A percentile compares a stretch with the other conserved stretches of the same genome.
phyloP scores from a whole-genome alignment of 2,113 vertebrate species.

The Myrmophylax atrothorax region DNA sequence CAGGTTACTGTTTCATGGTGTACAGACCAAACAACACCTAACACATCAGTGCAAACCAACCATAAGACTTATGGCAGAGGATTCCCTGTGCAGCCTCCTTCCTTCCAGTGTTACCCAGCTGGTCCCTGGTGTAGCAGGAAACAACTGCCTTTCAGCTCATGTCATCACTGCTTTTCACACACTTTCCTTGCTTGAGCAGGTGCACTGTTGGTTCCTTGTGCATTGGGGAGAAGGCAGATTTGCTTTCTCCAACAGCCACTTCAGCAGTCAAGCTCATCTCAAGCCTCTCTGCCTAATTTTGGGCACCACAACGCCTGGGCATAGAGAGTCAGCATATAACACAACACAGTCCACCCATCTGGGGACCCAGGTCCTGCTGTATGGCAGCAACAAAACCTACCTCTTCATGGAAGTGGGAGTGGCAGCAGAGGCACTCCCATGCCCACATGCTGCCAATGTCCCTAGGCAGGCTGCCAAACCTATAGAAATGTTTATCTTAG shows the following conservation, averaged over 20 bases:
- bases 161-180: neutral
- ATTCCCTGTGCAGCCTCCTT: neutral
- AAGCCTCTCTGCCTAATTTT: neutral
- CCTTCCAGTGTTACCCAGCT: neutral
- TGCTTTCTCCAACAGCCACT: neutral
- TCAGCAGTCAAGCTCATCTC: neutral
- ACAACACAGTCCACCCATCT: rapidly evolving
- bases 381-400: neutral
- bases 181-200: neutral
- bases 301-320: rapidly evolving
- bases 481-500: neutral
- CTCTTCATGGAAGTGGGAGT: neutral
- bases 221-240: neutral
- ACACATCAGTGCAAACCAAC: neutral
- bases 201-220: rapidly evolving
- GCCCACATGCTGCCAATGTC: rapidly evolving
- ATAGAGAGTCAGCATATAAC: neutral
- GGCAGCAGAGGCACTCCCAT: neutral
- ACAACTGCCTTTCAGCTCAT: neutral
- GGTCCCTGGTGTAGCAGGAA: neutral
- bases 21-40: neutral
- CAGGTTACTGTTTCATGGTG: neutral
- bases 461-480: neutral
- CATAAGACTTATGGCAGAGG: neutral
- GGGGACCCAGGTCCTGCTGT: neutral